Conservation (phyloP, 2,888 invertebrate species). For the Acheta domesticus region DNA sequence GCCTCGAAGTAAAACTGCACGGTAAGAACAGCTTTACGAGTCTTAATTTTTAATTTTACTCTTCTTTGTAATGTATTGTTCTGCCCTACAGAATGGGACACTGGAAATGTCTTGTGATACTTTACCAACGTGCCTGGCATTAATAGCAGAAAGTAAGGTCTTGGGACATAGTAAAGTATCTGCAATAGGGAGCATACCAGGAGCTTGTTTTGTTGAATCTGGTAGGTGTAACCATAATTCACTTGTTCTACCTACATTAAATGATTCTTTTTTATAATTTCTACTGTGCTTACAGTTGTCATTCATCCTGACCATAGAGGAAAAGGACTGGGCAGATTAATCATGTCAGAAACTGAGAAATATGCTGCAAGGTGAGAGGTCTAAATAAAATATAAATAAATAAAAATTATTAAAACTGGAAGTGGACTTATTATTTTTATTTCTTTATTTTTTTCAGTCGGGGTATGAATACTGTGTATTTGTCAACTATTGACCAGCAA, state of each 20-base stretch:
- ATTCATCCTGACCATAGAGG: conserved; percentile 32
- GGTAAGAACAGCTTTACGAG: conserved; percentile 47
- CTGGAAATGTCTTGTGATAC: conserved; percentile 30
- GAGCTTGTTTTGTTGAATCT: conserved; percentile 33
- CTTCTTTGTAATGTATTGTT: not conserved
- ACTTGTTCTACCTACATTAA: not conserved
- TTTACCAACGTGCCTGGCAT: conserved; percentile 30
- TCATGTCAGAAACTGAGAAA: conserved; percentile 33
- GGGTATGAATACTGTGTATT: conserved; percentile 28
- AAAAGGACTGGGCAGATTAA: conserved; percentile 33
- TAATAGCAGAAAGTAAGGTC: conserved; percentile 25
- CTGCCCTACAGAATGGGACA: conserved; percentile 22
- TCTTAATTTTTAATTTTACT: not conserved
- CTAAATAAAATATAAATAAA: not conserved
- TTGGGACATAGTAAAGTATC: conserved; percentile 35
- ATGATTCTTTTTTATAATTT: not conserved
- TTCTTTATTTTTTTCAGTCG: conserved; percentile 23
- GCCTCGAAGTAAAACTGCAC: conserved; percentile 76
- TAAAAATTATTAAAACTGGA: not conserved
- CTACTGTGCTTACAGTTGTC: conserved; percentile 29
- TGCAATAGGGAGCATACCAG: conserved; percentile 28
- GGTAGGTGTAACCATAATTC: not conserved
- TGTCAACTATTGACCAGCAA: conserved; percentile 34
- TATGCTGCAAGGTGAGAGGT: conserved; percentile 27
- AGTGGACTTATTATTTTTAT: no score